Evolutionary conservation across 2,797 vertebrate genomes (phyloP), one percentile per base, ranked within the genome.

Genomic region (Smutsia gigantea): DNA sequence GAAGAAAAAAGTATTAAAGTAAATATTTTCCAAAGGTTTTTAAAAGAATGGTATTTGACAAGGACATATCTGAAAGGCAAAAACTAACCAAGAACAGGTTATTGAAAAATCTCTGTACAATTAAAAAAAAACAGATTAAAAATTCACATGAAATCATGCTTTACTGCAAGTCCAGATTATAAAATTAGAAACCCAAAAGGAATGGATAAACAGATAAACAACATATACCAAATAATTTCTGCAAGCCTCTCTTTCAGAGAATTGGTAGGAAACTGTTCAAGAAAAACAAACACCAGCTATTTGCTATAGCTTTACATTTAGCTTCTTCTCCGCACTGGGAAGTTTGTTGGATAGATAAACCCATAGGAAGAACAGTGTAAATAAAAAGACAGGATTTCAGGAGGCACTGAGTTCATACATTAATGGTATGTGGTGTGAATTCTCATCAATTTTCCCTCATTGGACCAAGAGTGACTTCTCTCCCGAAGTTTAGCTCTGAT

Each of bases 61-160:
- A 95, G 81, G 82, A 94, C 55, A 81, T 86, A 91, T 66, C 86
- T 89, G 90, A 94, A 84, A 93, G 72, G 46, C 12, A 55, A 39
- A 97, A 96, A 96, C 90, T 97, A 93, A 85, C 71, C 68, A 92
- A 95, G 91, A 96, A 87, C 39, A 87, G 93, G 91, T 97, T 97
- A 95, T 96, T 97, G 96, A 97, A 97, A 97, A 97, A 96, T 94
- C 75, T 97, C 95, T 93, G 89, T 75, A 82, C 51, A 55, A 78
- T 83, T 63, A 9, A 72, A 68, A 77, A 93, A 78, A 94, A 78
- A 87, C 74, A 87, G 69, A 96, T 91, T 93, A 97, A 97, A 95
- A 95, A 94, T 90, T 97, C 84, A 86, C 72, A 66, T 85, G 75
- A 97, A 93, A 97, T 84, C 57, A 93, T 87, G 18, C 29, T 75